phyloP scores from a whole-genome alignment of 1,140 invertebrate genomes.

The Drosophila pachea region DNA sequence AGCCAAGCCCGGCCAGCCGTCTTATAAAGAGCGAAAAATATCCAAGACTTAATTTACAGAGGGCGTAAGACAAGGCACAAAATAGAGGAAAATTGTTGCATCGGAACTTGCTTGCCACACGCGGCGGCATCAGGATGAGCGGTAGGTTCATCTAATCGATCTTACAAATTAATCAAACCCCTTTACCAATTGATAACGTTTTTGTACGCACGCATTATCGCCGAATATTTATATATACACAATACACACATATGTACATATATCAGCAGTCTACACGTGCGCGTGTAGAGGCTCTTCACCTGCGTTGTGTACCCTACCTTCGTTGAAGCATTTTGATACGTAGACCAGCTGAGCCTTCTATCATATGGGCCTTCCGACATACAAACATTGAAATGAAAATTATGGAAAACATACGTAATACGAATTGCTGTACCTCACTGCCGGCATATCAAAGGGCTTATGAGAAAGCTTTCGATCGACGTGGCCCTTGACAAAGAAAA shows the following conservation, averaged over 20 bases:
- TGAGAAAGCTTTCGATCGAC: constrained; percentile 43
- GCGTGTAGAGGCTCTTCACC: neutral
- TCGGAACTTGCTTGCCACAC: constrained; percentile 61
- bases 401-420: neutral
- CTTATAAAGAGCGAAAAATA: neutral
- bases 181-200: no score
- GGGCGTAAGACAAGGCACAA: neutral
- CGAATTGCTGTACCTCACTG: neutral
- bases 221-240: neutral
- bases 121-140: constrained; percentile 65
- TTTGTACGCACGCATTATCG: neutral
- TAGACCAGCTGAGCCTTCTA: no score
- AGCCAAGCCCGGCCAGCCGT: constrained; percentile 13
- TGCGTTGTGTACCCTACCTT: no score
- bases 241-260: neutral
- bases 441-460: constrained; percentile 1
- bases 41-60: constrained; percentile 30
- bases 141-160: constrained; percentile 48
- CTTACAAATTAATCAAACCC: neutral
- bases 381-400: neutral
- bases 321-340: no score
- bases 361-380: no score
- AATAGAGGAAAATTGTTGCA: constrained; percentile 12
- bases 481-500: constrained; percentile 37
- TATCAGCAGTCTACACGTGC: neutral